A percentile compares a stretch with the other conserved stretches of the same genome.
phyloP scores from a whole-genome alignment of 1,140 invertebrate genomes.

The Drosophila ironensis region DNA sequence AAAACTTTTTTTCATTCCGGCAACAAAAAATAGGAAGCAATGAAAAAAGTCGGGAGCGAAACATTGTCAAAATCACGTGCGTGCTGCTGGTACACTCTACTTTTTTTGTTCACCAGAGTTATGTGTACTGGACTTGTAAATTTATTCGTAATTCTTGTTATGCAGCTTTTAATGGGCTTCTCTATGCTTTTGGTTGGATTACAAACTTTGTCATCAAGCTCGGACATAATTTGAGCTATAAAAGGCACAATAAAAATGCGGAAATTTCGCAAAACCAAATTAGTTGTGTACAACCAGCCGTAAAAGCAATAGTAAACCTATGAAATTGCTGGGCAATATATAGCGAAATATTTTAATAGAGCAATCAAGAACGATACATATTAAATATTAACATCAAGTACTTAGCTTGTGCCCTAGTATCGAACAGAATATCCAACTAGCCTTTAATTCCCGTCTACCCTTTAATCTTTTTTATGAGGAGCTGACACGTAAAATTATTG shows the following conservation, averaged over 20 bases:
- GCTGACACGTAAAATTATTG: conserved; percentile 31
- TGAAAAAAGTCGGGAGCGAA: conserved; percentile 24
- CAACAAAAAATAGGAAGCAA: conserved; percentile 25
- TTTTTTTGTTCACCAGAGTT: conserved; percentile 15
- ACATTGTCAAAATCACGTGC: conserved; percentile 75
- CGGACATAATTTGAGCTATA: conserved; percentile 7
- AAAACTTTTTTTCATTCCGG: conserved; percentile 56
- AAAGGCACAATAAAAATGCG: conserved; percentile 2
- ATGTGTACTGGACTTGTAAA: conserved; percentile 41
- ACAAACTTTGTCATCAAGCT: conserved; percentile 50
- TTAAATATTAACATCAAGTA: no score
- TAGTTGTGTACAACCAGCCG: neutral
- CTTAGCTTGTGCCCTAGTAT: no score
- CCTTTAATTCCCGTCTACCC: neutral
- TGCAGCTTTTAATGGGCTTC: conserved; percentile 20
- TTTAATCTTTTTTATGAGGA: neutral
- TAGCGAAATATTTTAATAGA: neutral
- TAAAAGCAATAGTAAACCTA: neutral
- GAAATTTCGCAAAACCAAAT: neutral
- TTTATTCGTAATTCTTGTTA: conserved; percentile 57
- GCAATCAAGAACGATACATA: neutral
- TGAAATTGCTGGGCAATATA: neutral
- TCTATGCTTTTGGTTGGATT: conserved; percentile 3
- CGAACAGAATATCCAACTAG: neutral
- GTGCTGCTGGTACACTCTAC: conserved; percentile 48